These are phyloP conservation scores for Nylanderia fulva DNA, from an alignment of 1,140 invertebrate genomes.

Conservation along the genomic window DNA sequence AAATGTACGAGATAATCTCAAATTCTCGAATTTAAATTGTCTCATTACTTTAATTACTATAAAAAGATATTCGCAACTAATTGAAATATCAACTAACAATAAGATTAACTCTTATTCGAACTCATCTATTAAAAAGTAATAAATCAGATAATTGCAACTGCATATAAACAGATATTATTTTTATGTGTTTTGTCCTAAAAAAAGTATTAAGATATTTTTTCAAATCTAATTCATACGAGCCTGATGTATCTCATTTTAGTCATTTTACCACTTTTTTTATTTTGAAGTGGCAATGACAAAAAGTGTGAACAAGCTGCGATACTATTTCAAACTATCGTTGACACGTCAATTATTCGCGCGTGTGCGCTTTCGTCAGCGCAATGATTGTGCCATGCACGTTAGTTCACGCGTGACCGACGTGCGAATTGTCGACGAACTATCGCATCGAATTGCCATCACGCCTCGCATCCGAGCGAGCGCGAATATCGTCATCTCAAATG, in stretches of 20 bases:
- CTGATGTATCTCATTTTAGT: not conserved
- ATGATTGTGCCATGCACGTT: conserved; percentile 56
- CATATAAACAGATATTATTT: not conserved
- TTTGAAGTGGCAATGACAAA: not conserved
- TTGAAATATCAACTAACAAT: not conserved
- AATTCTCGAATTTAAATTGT: not conserved
- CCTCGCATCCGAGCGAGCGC: conserved; percentile 70
- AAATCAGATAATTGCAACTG: not conserved
- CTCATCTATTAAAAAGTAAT: not conserved
- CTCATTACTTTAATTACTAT: not conserved
- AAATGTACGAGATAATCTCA: not conserved
- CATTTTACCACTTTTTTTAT: not conserved
- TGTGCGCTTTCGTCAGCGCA: conserved; percentile 3
- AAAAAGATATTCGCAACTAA: not conserved
- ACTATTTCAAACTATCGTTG: not conserved
- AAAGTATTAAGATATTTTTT: not conserved
- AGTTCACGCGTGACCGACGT: conserved; percentile 81
- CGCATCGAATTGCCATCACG: conserved; percentile 79
- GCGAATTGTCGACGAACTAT: conserved; percentile 80
- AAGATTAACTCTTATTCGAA: not conserved
- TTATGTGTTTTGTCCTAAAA: not conserved
- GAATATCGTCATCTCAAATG: conserved; percentile 53
- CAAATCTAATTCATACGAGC: conserved; percentile 1
- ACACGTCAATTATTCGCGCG: conserved; percentile 15
- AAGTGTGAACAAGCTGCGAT: not conserved